Base-by-base conservation (phyloP, 2,797 vertebrate species). In the Malacoraja senta region DNA sequence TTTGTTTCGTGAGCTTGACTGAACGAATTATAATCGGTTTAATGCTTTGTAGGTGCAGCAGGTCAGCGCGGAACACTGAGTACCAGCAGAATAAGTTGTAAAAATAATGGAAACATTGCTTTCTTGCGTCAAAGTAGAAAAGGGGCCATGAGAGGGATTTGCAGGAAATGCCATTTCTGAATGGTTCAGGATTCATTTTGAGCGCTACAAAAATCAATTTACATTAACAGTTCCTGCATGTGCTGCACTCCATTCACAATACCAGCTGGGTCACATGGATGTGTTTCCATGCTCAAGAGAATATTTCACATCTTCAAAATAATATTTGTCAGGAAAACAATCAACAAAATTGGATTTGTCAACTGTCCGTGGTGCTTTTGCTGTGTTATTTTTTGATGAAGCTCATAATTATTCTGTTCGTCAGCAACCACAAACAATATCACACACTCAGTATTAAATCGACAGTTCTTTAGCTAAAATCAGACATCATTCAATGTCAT, bases 181-280 rank as follows among this genome's bases (percentile, higher is more conserved):
- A 65, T 91, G 90, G 68, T 38, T 72, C 35, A 74, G 35, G 72
- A 91, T 91, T 91, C 3, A 91, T 91, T 44, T 91, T 12, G 35
- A 71, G 35, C 65, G 44, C 88, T 19, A 38, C 68, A 91, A 91
- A 65, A 91, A 74, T 74, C 65, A 91, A 44, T 91, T 91, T 91
- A 72, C 90, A 91, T 12, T 65, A 72, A 72, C 19, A 13, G 35
- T 7, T 3, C 0, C 35, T 44, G 32, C 35, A 29, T 74, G 8
- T 91, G 21, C 90, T 44, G 38, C 38, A 65, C 90, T 74, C 35
- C 68, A 74, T 91, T 91, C 90, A 91, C 26, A 88, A 35, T 38
- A 71, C 68, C 90, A 72, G 21, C 35, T 74, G 68, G 68, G 68
- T 53, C 90, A 91, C 68, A 91, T 6, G 24, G 35, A 74, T 35